Evolutionary conservation across 2,113 vertebrate genomes (phyloP).

Genomic region (Crotalus horridus): DNA sequence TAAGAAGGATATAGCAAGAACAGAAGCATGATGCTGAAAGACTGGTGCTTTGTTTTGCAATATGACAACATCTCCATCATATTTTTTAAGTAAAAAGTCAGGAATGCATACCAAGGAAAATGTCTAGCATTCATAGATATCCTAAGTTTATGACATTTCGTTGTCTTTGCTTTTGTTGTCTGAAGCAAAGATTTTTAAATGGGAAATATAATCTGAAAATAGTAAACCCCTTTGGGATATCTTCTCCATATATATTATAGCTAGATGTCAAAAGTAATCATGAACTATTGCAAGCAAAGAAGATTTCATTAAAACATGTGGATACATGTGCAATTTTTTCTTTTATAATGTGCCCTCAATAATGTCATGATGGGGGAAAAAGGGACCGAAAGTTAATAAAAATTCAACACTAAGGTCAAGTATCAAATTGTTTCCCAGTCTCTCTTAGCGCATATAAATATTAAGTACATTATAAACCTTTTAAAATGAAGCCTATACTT

Average conservation of each 20-base stretch:
- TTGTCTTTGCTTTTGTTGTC: not conserved
- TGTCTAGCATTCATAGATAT: not conserved
- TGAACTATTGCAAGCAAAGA: not conserved
- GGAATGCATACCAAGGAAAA: not conserved
- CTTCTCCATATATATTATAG: slow-evolving; percentile 5
- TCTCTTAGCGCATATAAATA: slow-evolving; percentile 38
- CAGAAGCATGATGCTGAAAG: not conserved
- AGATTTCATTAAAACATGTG: not conserved
- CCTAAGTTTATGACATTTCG: not conserved
- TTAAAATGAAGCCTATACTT: slow-evolving; percentile 31
- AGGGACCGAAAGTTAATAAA: slow-evolving; percentile 14
- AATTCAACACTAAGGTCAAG: slow-evolving; percentile 11
- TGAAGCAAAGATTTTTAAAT: not conserved
- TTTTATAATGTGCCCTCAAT: slow-evolving; percentile 16
- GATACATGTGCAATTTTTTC: not conserved
- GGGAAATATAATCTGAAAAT: not conserved
- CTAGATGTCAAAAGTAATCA: slow-evolving; percentile 6
- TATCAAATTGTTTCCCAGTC: slow-evolving; percentile 32
- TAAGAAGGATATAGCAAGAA: not conserved
- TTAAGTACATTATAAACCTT: slow-evolving; percentile 26
- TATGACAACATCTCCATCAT: not conserved
- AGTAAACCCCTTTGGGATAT: not conserved
- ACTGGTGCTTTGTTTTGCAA: not conserved
- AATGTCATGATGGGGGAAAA: not conserved
- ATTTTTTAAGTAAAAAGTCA: not conserved